Evolutionary conservation across 2,113 vertebrate species (phyloP), one percentile per base, ranked within the genome.

Genomic region (Hemiprocne comata): DNA sequence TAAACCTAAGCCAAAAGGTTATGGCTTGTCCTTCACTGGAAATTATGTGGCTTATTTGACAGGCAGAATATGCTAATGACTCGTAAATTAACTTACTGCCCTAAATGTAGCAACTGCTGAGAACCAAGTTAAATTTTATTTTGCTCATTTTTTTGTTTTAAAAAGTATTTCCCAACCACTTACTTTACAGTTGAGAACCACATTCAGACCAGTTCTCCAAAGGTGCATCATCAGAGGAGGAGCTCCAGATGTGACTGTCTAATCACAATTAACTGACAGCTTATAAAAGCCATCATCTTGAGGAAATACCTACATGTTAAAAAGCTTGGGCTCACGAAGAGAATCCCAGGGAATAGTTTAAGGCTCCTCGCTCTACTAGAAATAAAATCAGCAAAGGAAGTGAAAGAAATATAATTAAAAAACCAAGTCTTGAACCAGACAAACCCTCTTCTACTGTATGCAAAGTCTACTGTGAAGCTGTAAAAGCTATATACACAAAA

Each of bases 371-470:
- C 9, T 55, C 40, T 31, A 72, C 31, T 75, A 91, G 73, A 92
- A 87, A 87, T 78, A 92, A 85, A 89, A 89, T 62, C 44, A 92
- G 23, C 15, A 83, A 44, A 84, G 73, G 76, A 92, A 90, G 44
- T 92, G 74, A 95, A 94, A 86, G 33, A 71, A 91, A 88, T 69
- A 82, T 44, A 83, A 84, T 90, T 89, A 74, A 61, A 87, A 88
- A 92, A 89, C 58, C 42, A 62, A 87, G 29, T 71, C 76, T 89
- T 92, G 60, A 86, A 75, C 16, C 17, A 69, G 42, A 65, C 38
- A 82, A 94, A 75, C 9, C 21, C 18, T 74, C 46, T 79, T 77
- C 48, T 96, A 18, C 53, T 58, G 8, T 61, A 67, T 95, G 83
- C 65, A 72, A 77, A 89, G 25, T 66, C 57, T 77, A 54, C 36